Conservation (phyloP, 37 sponge, comb jelly and placozoan species). For the Ephydatia muelleri region DNA sequence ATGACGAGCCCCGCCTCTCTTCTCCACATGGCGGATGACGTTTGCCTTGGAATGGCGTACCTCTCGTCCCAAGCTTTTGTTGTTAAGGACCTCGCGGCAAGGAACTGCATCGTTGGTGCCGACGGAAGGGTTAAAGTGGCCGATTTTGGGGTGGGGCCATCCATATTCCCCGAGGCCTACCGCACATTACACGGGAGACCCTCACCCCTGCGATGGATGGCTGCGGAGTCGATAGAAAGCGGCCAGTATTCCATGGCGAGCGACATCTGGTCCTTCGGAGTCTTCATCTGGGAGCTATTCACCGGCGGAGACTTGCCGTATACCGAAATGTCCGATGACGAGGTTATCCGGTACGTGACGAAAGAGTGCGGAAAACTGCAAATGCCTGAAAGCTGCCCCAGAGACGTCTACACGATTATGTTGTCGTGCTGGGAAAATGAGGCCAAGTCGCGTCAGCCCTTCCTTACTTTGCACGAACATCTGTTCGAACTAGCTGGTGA, state of each 20-base stretch:
- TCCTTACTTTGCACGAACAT: slow-evolving; percentile 47
- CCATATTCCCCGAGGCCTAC: slow-evolving; percentile 68
- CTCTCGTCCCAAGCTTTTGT: slow-evolving; percentile 39
- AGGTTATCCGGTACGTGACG: slow-evolving; percentile 24
- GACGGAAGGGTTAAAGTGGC: slow-evolving; percentile 66
- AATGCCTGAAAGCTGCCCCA: slow-evolving; percentile 45
- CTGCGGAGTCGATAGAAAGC: slow-evolving; percentile 51
- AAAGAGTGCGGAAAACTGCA: neutral
- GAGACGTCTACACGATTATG: slow-evolving; percentile 30
- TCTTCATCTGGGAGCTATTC: slow-evolving; percentile 72
- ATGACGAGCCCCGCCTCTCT: slow-evolving; percentile 16
- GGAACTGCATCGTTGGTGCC: slow-evolving; percentile 65
- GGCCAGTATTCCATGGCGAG: slow-evolving; percentile 47
- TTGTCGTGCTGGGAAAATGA: slow-evolving; percentile 48
- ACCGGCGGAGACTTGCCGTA: slow-evolving; percentile 67
- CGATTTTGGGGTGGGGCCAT: slow-evolving; percentile 51
- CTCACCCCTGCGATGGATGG: slow-evolving; percentile 72
- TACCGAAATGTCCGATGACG: slow-evolving; percentile 34
- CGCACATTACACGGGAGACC: slow-evolving; percentile 8
- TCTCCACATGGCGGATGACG: slow-evolving; percentile 59
- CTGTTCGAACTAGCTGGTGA: slow-evolving; percentile 29
- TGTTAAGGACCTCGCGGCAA: slow-evolving; percentile 61
- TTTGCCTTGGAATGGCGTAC: slow-evolving; percentile 74
- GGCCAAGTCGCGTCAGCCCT: slow-evolving; percentile 28
- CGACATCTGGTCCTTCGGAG: slow-evolving; percentile 78